Base-by-base conservation (phyloP, 2,797 vertebrate genomes). In the Zalophus californianus region DNA sequence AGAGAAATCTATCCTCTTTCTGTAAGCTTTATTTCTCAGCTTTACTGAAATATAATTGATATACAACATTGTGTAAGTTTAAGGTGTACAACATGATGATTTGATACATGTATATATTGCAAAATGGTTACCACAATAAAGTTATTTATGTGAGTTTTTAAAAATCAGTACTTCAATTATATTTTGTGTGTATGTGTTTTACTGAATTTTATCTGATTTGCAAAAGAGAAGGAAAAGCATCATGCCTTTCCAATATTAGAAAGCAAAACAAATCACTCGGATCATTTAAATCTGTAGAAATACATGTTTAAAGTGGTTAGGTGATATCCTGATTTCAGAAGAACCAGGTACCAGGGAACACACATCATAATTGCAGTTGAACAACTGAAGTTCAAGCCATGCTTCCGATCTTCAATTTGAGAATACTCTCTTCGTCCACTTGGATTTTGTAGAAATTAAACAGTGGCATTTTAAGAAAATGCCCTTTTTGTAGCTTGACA, bases 261-360 rank as follows among this genome's bases (percentile, higher is more conserved):
- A 97, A 83, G 15, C 48, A 87, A 97, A 97, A 92, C 56, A 97
- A 97, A 98, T 97, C 64, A 98, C 72, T 96, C 86, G 73, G 70
- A 32, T 70, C 75, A 58, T 95, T 94, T 96, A 98, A 98, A 96
- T 95, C 35, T 85, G 78, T 88, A 98, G 68, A 44, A 97, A 50
- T 2, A n/a, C n/a, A 48, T 93, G 96, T 97, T 96, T 93, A 66
- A 91, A 72, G 41, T 16, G 32, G 64, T 96, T 94, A 94, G 20
- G n/a, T 91, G 93, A 70, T 50, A 90, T 75, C 86, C 73, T 25
- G 64, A 91, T 91, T 97, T 96, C 14, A 96, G 94, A 7, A 29
- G 77, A 97, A 95, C 29, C 41, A 78, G 98, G 96, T 60, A 64
- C 0, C 95, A 97, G 77, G 3, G 75, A 95, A 95, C 83, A 68